Conservation (phyloP, 2,113 vertebrate species). For the Eublepharis macularius region DNA sequence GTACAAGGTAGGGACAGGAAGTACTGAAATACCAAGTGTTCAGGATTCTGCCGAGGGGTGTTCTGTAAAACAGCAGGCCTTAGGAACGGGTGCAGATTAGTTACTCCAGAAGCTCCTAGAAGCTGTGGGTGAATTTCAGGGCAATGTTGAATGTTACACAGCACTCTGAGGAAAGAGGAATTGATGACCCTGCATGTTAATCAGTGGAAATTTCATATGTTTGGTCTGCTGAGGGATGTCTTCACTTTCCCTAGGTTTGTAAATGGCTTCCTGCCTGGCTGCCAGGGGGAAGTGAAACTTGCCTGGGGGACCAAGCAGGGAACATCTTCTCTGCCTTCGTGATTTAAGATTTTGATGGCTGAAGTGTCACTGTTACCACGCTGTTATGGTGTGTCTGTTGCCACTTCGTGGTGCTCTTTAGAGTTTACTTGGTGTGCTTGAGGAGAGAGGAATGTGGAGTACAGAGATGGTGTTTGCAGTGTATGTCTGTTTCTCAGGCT, state of each 20-base stretch:
- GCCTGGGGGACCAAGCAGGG: neutral
- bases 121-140: neutral
- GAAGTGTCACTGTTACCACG: neutral
- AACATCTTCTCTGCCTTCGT: neutral
- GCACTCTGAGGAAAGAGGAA: neutral
- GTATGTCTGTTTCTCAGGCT: too few species aligned
- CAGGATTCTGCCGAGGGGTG: too few species aligned
- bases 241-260: neutral
- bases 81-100: neutral
- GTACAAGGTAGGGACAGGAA: neutral
- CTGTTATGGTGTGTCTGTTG: neutral
- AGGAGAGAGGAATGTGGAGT: too few species aligned
- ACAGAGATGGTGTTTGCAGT: too few species aligned
- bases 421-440: too few species aligned
- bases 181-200: neutral
- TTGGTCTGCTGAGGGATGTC: neutral
- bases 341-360: neutral
- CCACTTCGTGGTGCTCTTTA: neutral
- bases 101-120: neutral
- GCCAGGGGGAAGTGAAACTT: neutral
- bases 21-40: neutral
- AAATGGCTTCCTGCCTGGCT: neutral
- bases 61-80: too few species aligned
- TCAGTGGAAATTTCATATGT: too few species aligned
- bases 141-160: neutral